These are phyloP conservation scores for Tauraco hartlaubi DNA, from an alignment of 2,797 vertebrate species.

Conservation along the genomic window DNA sequence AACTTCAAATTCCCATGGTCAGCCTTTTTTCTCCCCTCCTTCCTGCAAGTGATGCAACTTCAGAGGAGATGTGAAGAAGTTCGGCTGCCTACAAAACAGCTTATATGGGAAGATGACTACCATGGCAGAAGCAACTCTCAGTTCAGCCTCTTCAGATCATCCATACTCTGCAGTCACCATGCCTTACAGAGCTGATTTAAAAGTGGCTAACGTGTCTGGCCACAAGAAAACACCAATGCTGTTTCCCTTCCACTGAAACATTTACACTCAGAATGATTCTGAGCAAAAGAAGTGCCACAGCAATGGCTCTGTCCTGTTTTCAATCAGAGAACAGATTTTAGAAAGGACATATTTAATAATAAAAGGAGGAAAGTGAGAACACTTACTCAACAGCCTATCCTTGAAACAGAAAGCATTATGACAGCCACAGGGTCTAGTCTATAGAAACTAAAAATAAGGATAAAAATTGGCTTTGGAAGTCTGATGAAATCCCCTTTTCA, in stretches of 20 bases:
- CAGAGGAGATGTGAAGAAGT: background rate
- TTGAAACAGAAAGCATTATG: constrained; percentile 44
- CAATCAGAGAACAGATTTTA: constrained; percentile 13
- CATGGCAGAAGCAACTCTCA: background rate
- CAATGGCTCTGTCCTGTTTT: constrained; percentile 30
- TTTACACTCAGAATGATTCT: constrained; percentile 24
- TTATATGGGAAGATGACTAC: background rate
- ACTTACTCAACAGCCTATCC: background rate
- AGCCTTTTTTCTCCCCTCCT: background rate
- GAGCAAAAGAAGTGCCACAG: background rate
- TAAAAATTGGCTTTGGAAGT: constrained; percentile 23
- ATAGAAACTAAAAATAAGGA: background rate
- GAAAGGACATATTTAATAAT: constrained; percentile 7
- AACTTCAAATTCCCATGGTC: background rate
- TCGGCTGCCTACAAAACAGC: background rate
- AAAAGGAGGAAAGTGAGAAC: constrained; percentile 17
- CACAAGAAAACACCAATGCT: background rate
- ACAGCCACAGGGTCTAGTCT: background rate
- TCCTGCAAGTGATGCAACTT: background rate
- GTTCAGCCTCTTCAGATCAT: background rate
- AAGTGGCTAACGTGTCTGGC: background rate
- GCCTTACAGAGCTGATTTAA: background rate
- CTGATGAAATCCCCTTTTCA: background rate
- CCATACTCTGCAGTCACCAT: background rate
- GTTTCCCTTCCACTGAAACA: background rate